Base-by-base conservation (phyloP, 2,113 vertebrate species). In the Falco punctatus region DNA sequence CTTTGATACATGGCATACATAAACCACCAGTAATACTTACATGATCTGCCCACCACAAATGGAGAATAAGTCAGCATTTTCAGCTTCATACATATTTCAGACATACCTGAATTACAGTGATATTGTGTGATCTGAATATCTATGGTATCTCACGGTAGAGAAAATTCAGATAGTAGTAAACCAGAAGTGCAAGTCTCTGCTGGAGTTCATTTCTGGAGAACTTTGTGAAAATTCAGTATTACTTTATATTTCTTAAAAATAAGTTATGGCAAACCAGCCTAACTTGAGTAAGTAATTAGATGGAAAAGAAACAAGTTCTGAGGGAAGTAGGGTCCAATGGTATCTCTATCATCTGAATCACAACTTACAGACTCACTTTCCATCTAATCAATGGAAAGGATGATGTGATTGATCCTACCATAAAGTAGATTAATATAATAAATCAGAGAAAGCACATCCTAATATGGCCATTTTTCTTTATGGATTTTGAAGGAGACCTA, bases 291-390 rank as follows among this genome's bases (percentile, higher is more conserved):
- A 78, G 12, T 65, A 85, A 81, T 49, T 3, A 23, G 10, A 27
- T 24, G 0, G 23, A 33, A 58, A 62, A n/a, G 0, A 48, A 67
- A 28, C 1, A 51, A 16, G 42, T 20, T 57, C 70, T 54, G 7
- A 59, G 13, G 26, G 6, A 38, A 35, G 3, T 24, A 46, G 17
- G 2, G 15, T 40, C 30, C 8, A 51, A 17, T 15, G 40, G 5
- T 59, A 51, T 44, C 33, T 51, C 13, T 58, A 7, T 44, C 9
- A 61, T 75, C 46, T 67, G 24, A 91, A 65, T 79, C 48, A n/a
- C 2, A 80, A 9, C 18, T 75, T 83, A 3, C 13, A 69, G 77
- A 35, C 8, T 51, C 85, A 35, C 8, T 51, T 88, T 38, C 51
- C 9, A 78, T 79, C 10, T 40, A 90, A 66, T 42, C 20, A 67